Percentiles rank a stretch among this genome's conserved stretches.
These are phyloP conservation scores for Hydropotes inermis DNA, from an alignment of 2,113 vertebrate genomes.

Conservation along the genomic window DNA sequence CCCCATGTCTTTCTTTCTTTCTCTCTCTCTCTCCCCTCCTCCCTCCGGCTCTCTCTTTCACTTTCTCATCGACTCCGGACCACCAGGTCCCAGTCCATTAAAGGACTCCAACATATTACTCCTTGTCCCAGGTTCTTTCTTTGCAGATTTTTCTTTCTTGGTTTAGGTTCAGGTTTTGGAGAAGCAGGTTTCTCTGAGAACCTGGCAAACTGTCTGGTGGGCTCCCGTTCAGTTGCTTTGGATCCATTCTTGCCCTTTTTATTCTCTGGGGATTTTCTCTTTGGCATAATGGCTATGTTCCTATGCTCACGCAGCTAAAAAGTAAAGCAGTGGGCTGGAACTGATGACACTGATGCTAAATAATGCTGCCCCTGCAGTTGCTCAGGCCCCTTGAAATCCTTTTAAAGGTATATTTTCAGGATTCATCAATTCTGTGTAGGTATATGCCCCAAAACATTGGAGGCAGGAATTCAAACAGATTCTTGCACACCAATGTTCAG, in stretches of 20 bases:
- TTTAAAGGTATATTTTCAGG: neutral
- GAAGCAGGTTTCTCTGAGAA: neutral
- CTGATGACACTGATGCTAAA: too few relatives aligned
- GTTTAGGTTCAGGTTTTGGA: neutral
- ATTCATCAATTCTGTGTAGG: neutral
- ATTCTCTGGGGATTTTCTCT: neutral
- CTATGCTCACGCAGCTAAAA: too few relatives aligned
- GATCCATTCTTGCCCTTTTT: neutral
- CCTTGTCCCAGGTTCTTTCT: too few relatives aligned
- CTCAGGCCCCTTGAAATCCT: neutral
- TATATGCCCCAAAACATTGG: neutral
- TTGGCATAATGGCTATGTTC: neutral
- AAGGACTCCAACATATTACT: too few relatives aligned
- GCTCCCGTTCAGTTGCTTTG: neutral
- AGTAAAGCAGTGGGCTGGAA: too few relatives aligned
- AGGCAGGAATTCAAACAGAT: neutral
- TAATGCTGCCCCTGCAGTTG: too few relatives aligned
- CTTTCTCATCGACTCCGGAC: too few relatives aligned
- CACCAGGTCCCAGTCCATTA: too few relatives aligned
- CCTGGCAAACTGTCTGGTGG: neutral
- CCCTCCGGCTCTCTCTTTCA: too few relatives aligned
- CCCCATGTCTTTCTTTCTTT: too few relatives aligned
- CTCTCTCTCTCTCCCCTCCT: too few relatives aligned
- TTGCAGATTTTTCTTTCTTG: too few relatives aligned
- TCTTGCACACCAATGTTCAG: neutral